A percentile compares a stretch with the other conserved stretches of the same genome.
Conservation (phyloP, 2,888 invertebrate genomes). For the Apamea monoglypha region DNA sequence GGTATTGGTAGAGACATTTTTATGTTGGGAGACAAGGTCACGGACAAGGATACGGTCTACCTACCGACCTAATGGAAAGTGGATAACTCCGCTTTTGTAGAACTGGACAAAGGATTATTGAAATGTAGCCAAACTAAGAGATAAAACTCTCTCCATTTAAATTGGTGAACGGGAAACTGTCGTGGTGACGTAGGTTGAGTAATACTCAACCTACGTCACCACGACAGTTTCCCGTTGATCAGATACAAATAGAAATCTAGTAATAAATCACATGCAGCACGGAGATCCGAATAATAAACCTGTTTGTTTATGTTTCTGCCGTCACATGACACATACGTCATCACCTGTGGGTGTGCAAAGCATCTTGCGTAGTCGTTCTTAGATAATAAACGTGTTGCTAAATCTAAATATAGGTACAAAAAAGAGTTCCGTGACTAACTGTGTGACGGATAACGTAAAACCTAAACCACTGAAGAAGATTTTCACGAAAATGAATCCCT, state of each 20-base stretch:
- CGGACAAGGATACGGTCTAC: no score
- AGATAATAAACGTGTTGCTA: not conserved
- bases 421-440: not conserved
- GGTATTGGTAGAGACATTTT: no score
- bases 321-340: slow-evolving; percentile 35
- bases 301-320: slow-evolving; percentile 19
- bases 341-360: slow-evolving; percentile 26
- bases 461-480: not conserved
- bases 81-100: not conserved
- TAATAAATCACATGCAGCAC: slow-evolving; percentile 41
- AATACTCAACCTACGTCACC: not conserved
- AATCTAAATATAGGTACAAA: not conserved
- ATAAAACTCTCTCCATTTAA: not conserved
- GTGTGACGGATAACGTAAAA: not conserved
- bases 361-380: not conserved
- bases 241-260: slow-evolving; percentile 31
- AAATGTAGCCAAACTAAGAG: no score
- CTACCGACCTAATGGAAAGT: not conserved
- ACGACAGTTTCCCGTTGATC: not conserved
- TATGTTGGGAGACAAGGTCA: not conserved
- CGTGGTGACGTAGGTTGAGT: no score
- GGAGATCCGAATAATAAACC: slow-evolving; percentile 11
- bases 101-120: no score
- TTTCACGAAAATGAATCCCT: not conserved
- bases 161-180: no score